These are phyloP conservation scores for Pharmacophagus antenor DNA, from an alignment of 2,888 invertebrate genomes.

Conservation along the genomic window DNA sequence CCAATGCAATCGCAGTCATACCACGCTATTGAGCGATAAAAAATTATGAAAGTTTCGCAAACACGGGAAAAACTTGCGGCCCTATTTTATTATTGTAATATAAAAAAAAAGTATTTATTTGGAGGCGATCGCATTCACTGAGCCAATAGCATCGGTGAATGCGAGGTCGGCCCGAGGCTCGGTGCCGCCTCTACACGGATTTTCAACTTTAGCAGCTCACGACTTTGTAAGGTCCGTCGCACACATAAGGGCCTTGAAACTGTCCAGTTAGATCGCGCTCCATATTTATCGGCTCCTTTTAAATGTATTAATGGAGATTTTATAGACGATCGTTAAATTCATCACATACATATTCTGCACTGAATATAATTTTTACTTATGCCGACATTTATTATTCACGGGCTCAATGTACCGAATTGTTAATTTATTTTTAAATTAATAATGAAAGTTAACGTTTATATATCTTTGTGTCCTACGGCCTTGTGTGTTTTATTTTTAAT, in stretches of 20 bases:
- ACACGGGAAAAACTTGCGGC: neutral
- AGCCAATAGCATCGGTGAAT: constrained; percentile 72
- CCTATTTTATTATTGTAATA: constrained; percentile 29
- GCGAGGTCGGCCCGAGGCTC: constrained; percentile 69
- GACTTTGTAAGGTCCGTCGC: constrained; percentile 33
- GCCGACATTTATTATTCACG: too few species aligned
- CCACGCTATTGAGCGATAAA: neutral
- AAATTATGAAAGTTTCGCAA: neutral
- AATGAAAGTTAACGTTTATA: neutral
- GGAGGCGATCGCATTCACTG: constrained; percentile 64
- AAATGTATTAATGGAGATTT: constrained; percentile 11
- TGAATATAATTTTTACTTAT: neutral
- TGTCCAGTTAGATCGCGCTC: constrained; percentile 26
- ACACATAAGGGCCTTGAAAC: constrained; percentile 31
- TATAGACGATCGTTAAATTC: constrained; percentile 18
- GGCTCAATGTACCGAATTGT: too few species aligned
- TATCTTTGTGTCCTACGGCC: neutral
- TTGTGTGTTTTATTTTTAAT: neutral
- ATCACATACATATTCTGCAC: neutral
- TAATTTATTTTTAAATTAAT: neutral
- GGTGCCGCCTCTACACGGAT: constrained; percentile 36
- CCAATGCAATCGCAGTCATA: too few species aligned
- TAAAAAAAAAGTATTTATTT: constrained; percentile 64
- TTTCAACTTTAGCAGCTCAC: constrained; percentile 31
- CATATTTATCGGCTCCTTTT: constrained; percentile 26